Percentiles rank a stretch among this genome's conserved stretches.
Conservation (phyloP, 1,140 invertebrate species). For the Drosophila insularis region DNA sequence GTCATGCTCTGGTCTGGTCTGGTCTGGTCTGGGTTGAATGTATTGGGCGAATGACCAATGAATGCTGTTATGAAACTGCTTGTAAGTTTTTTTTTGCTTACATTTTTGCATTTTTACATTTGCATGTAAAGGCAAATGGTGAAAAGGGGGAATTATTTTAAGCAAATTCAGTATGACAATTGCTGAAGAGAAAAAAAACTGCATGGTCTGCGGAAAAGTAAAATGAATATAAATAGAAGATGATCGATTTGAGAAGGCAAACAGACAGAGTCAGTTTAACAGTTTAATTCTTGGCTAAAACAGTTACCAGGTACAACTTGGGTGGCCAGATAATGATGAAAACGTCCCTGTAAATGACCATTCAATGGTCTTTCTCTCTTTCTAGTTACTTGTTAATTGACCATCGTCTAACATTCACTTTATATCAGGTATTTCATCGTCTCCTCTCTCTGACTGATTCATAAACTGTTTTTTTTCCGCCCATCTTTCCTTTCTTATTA, state of each 20-base stretch:
- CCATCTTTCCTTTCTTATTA: conserved; percentile 36
- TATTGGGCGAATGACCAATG: not conserved
- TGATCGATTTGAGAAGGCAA: not conserved
- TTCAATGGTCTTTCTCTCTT: not conserved
- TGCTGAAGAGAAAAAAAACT: not conserved
- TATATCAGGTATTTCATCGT: not conserved
- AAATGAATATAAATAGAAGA: conserved; percentile 2
- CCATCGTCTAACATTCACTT: not conserved
- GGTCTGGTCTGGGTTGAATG: not conserved
- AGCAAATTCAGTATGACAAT: conserved; percentile 37
- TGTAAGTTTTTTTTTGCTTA: conserved; percentile 5
- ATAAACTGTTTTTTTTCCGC: not conserved
- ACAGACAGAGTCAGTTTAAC: not conserved
- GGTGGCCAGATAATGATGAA: not conserved
- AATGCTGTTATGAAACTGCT: conserved; percentile 17
- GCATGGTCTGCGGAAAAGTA: conserved; percentile 12
- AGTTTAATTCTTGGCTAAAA: not conserved
- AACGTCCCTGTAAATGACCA: not conserved
- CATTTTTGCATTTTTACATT: conserved; percentile 2
- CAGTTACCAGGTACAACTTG: no score
- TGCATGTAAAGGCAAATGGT: conserved; percentile 11
- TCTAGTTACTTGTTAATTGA: not conserved
- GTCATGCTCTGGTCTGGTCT: not conserved
- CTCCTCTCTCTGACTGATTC: not conserved
- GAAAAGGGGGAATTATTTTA: conserved; percentile 3